These are phyloP conservation scores for Formicarius rufipectus DNA, from an alignment of 2,113 vertebrate genomes.

Conservation along the genomic window DNA sequence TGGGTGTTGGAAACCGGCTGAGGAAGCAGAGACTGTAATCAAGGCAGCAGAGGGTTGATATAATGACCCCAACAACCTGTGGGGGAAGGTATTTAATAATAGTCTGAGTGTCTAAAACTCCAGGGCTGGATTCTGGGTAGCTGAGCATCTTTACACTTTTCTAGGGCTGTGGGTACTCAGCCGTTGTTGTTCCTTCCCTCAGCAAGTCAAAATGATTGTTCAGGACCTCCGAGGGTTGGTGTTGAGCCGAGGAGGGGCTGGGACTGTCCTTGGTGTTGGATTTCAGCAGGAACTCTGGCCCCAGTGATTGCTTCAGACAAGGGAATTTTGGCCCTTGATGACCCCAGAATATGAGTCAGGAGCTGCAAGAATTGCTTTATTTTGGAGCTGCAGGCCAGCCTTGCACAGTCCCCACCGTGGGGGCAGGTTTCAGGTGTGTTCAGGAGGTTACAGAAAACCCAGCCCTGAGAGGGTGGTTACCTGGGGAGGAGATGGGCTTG, in stretches of 20 bases:
- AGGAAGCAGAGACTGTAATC: neutral
- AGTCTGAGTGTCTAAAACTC: neutral
- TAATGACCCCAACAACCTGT: neutral
- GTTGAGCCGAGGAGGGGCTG: neutral
- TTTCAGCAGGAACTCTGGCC: neutral
- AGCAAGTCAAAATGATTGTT: neutral
- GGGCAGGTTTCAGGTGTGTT: accelerated
- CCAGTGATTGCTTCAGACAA: neutral
- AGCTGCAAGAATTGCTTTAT: neutral
- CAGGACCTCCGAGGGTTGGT: neutral
- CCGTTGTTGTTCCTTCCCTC: neutral
- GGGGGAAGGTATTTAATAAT: neutral
- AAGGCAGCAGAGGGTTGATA: neutral
- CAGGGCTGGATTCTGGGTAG: neutral
- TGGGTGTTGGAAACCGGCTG: neutral
- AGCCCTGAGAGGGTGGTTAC: neutral
- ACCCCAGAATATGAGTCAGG: neutral
- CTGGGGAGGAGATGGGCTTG: neutral
- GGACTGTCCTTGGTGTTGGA: neutral
- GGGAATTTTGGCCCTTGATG: neutral
- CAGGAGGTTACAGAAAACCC: accelerated
- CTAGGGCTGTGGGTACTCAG: neutral
- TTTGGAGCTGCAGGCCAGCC: neutral
- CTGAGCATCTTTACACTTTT: neutral
- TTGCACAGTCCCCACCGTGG: neutral